phyloP scores from a whole-genome alignment of 2,113 vertebrate species.

The Hemiscyllium ocellatum region DNA sequence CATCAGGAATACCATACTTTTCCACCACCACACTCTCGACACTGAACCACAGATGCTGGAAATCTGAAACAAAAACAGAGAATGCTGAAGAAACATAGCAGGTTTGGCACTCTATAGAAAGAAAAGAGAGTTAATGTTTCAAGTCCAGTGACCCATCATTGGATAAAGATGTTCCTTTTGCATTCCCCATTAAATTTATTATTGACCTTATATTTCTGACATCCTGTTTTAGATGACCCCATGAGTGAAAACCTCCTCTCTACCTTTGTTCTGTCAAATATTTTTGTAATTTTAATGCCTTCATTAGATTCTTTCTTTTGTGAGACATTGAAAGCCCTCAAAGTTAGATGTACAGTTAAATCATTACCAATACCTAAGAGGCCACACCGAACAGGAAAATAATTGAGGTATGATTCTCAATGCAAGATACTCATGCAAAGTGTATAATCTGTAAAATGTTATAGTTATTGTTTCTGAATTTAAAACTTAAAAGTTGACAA shows the following conservation, averaged over 20 bases:
- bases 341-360: not conserved
- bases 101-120: no score
- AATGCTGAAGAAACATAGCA: no score
- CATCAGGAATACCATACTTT: no score
- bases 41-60: no score
- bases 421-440: not conserved
- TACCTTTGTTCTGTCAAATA: no score
- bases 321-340: not conserved
- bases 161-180: not conserved
- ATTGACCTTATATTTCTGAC: not conserved
- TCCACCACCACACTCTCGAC: no score
- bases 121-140: no score
- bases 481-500: not conserved
- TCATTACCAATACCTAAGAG: not conserved
- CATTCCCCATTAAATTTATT: not conserved
- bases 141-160: not conserved
- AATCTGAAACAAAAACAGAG: no score
- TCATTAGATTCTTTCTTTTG: not conserved
- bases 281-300: not conserved
- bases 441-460: not conserved
- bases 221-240: not conserved
- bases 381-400: not conserved
- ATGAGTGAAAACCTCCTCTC: not conserved
- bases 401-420: not conserved
- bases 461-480: not conserved